Conservation (phyloP, 2,797 vertebrate species). For the Mormyrus proboscirostris region DNA sequence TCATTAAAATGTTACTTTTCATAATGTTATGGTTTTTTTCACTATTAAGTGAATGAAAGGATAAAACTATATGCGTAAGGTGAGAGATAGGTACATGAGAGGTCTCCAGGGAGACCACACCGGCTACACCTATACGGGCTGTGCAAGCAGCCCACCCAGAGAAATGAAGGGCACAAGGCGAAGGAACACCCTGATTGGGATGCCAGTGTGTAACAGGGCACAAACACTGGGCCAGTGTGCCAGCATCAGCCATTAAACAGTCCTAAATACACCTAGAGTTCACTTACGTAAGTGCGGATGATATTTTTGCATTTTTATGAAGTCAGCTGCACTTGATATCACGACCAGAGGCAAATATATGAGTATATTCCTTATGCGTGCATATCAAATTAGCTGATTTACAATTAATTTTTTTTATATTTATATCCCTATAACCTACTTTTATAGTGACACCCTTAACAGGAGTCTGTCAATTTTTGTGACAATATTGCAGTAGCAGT, state of each 20-base stretch:
- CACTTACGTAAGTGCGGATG: not conserved
- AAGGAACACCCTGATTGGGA: not conserved
- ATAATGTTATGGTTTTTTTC: not conserved
- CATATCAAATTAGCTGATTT: not conserved
- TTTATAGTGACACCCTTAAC: not conserved
- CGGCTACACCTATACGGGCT: not conserved
- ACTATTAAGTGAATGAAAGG: not conserved
- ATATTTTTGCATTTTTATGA: not conserved
- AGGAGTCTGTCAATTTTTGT: not conserved
- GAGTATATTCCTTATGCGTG: not conserved
- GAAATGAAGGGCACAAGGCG: not conserved
- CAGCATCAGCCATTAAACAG: not conserved
- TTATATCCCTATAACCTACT: not conserved
- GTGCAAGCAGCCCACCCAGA: not conserved
- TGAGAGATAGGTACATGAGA: not conserved
- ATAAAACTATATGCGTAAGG: not conserved
- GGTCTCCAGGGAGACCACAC: not conserved
- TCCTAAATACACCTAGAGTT: not conserved
- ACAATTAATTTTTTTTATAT: not conserved
- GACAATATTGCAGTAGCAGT: not conserved
- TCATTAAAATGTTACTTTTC: not conserved
- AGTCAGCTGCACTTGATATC: not conserved
- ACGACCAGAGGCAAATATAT: not conserved
- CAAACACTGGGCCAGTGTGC: not conserved
- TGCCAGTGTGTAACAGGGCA: not conserved